A percentile compares a stretch with the other conserved stretches of the same genome.
Evolutionary conservation across 2,888 invertebrate species (phyloP).

Genomic region (Artemia sp.): DNA sequence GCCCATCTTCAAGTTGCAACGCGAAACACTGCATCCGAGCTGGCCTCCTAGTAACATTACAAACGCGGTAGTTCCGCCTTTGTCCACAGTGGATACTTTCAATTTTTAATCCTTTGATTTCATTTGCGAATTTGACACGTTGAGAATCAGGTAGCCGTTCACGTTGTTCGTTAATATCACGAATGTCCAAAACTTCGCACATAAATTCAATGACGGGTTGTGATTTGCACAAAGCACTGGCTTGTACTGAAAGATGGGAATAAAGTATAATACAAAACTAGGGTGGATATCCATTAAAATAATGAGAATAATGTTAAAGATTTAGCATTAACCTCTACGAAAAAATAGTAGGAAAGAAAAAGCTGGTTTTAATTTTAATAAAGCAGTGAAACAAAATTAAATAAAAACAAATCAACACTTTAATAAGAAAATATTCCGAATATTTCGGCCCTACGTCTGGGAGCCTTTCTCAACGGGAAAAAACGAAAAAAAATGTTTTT

Average conservation of each 20-base stretch:
- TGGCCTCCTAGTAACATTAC: constrained; percentile 94
- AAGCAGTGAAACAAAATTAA: too few species aligned
- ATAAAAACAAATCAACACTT: too few species aligned
- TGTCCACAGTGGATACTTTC: constrained; percentile 99
- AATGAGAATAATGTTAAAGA: neutral
- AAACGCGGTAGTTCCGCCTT: constrained; percentile 96
- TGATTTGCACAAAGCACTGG: constrained; percentile 98
- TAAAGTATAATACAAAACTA: constrained; percentile 18
- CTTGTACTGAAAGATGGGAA: constrained; percentile 55
- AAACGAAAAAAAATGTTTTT: too few species aligned
- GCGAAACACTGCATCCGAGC: constrained; percentile 99
- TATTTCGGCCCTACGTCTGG: too few species aligned
- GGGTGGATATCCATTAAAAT: constrained; percentile 20
- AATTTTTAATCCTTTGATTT: constrained; percentile 98
- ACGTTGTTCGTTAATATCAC: constrained; percentile 84
- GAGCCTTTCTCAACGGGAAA: too few species aligned
- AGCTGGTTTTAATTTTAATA: too few species aligned
- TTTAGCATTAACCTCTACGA: neutral
- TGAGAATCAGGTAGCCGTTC: constrained; percentile 95
- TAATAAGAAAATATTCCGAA: too few species aligned
- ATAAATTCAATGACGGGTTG: constrained; percentile 99
- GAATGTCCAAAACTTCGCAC: constrained; percentile 96
- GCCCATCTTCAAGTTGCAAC: constrained; percentile 93
- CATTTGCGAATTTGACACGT: constrained; percentile 98
- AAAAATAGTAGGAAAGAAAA: too few species aligned